phyloP scores from a whole-genome alignment of 2,888 invertebrate genomes.

The Cephus nigrinus region DNA sequence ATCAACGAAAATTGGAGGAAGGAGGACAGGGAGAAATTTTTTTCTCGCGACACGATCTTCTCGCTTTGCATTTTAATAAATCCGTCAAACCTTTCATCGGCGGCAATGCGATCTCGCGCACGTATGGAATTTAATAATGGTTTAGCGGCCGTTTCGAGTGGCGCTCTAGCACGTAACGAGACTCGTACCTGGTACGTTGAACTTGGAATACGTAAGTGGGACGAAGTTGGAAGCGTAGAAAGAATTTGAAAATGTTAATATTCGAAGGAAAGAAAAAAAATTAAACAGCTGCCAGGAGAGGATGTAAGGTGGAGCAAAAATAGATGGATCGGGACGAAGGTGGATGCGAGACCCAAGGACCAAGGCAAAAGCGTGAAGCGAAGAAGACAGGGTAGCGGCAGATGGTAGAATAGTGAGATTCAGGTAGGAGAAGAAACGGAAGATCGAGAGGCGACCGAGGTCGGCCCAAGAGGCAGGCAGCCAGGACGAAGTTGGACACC shows the following conservation, averaged over 20 bases:
- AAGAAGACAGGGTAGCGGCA: constrained; percentile 27
- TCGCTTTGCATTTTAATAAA: background rate
- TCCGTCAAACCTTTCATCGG: background rate
- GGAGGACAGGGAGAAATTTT: background rate
- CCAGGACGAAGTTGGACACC: constrained; percentile 43
- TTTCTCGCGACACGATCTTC: background rate
- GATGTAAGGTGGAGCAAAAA: constrained; percentile 17
- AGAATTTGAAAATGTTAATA: background rate
- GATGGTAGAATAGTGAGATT: constrained; percentile 38
- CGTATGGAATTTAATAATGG: background rate
- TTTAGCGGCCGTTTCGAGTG: background rate
- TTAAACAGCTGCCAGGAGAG: background rate
- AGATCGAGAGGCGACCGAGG: constrained; percentile 26
- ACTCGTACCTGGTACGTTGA: background rate
- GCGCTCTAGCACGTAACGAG: background rate
- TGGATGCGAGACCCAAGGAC: constrained; percentile 23
- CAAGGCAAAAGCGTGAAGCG: background rate
- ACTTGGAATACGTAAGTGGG: background rate
- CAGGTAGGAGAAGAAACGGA: constrained; percentile 39
- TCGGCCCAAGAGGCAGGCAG: background rate
- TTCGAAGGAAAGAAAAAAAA: background rate
- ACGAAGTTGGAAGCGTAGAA: background rate
- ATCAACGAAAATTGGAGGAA: background rate
- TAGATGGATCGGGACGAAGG: constrained; percentile 34
- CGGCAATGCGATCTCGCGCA: background rate